Conservation (phyloP, 1,140 invertebrate genomes). For the Drosophila triauraria region DNA sequence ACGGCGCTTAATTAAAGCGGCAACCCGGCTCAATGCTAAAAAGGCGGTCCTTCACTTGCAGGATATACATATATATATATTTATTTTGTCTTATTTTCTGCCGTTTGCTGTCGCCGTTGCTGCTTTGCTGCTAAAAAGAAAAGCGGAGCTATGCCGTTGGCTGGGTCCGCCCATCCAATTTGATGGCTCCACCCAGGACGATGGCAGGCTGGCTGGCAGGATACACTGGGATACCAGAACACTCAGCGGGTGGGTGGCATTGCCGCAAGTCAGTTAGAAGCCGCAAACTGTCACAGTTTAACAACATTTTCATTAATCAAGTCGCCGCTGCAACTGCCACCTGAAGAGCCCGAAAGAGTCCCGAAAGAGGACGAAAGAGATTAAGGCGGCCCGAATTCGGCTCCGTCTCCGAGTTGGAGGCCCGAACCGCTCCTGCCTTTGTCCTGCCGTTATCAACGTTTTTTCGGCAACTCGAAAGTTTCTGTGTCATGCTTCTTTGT, state of each 20-base stretch:
- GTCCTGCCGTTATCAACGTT: conserved; percentile 10
- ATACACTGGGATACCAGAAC: background rate
- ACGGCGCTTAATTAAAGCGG: conserved; percentile 44
- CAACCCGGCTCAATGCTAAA: conserved; percentile 44
- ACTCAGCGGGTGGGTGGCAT: conserved; percentile 43
- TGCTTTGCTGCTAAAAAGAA: conserved; percentile 3
- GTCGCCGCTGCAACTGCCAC: conserved; percentile 34
- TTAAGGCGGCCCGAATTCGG: conserved; percentile 15
- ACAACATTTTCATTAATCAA: conserved; percentile 81
- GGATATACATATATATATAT: background rate
- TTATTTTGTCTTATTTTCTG: conserved; percentile 31
- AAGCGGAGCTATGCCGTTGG: conserved; percentile 1
- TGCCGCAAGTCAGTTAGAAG: conserved; percentile 63
- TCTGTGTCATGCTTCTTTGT: conserved; percentile 14
- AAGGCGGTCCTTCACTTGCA: conserved; percentile 32
- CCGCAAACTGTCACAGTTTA: conserved; percentile 81
- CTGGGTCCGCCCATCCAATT: conserved; percentile 4
- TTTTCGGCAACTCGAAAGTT: conserved; percentile 4
- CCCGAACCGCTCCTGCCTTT: conserved; percentile 3
- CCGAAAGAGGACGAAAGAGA: conserved; percentile 20
- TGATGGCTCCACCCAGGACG: conserved; percentile 25
- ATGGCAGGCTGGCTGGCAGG: background rate
- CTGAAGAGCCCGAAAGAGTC: conserved; percentile 32
- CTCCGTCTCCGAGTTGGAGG: background rate
- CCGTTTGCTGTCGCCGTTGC: conserved; percentile 16